Percentiles rank a stretch among this genome's conserved stretches.
Evolutionary conservation across 2,888 invertebrate species (phyloP).

Genomic region (Trachelus tabidus): DNA sequence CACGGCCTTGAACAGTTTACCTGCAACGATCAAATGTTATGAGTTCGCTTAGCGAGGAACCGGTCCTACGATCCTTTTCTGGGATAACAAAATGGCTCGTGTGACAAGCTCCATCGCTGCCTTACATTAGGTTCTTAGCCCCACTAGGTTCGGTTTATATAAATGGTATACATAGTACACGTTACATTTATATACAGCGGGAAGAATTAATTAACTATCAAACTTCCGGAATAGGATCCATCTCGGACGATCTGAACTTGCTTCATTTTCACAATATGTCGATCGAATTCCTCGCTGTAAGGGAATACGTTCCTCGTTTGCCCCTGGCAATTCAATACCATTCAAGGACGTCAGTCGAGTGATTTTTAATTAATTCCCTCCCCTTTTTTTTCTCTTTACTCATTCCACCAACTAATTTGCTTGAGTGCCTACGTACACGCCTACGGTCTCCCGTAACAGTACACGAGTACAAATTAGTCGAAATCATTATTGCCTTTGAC

Average conservation of each 20-base stretch:
- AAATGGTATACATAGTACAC: neutral
- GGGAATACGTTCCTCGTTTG: neutral
- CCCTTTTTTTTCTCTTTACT: neutral
- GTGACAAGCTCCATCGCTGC: neutral
- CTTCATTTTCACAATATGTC: neutral
- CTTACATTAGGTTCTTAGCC: neutral
- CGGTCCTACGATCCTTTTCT: neutral
- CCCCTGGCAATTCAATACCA: neutral
- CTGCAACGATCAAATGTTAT: neutral
- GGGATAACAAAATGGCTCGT: neutral
- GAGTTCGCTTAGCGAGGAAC: neutral
- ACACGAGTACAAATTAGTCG: neutral
- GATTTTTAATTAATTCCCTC: neutral
- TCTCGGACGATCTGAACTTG: neutral
- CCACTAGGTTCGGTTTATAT: neutral
- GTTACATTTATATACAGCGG: neutral
- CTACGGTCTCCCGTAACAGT: neutral
- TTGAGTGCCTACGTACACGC: neutral
- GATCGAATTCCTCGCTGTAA: neutral
- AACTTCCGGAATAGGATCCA: neutral
- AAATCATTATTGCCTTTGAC: neutral
- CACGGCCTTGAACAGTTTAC: neutral
- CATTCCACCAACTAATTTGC: neutral
- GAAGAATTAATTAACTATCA: neutral
- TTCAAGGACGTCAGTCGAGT: neutral